Evolutionary conservation across 2,888 invertebrate genomes (phyloP).

Genomic region (Tolmerus cingulatus): DNA sequence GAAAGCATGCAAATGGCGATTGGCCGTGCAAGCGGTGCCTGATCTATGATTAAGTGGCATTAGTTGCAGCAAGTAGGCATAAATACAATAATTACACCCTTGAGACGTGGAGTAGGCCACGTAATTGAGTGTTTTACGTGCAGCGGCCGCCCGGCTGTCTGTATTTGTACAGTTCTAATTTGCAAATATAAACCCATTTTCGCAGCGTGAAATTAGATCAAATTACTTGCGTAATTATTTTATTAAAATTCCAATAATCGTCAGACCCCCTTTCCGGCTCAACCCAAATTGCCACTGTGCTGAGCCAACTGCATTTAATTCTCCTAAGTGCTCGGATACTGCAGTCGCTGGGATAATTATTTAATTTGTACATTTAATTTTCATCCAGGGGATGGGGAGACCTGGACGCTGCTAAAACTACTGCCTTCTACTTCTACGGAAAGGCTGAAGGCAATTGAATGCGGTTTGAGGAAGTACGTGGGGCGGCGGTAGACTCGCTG

Average conservation of each 20-base stretch:
- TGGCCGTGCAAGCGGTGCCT: neutral
- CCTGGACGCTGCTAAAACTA: neutral
- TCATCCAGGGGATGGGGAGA: neutral
- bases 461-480: neutral
- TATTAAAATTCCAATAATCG: conserved; percentile 39
- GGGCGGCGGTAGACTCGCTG: neutral
- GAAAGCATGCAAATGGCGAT: conserved; percentile 10
- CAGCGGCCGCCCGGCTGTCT: neutral
- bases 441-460: neutral
- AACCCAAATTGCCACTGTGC: conserved; percentile 15
- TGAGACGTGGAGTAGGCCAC: conserved; percentile 34
- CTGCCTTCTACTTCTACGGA: neutral
- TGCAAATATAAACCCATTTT: conserved; percentile 37
- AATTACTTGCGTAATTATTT: conserved; percentile 39
- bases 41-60: conserved; percentile 32
- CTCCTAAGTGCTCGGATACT: conserved; percentile 32
- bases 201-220: conserved; percentile 37
- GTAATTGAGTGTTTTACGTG: conserved; percentile 33
- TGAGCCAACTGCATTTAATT: conserved; percentile 6
- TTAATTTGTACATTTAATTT: conserved; percentile 37
- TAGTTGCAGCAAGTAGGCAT: conserved; percentile 31
- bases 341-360: conserved; percentile 14
- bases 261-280: conserved; percentile 32
- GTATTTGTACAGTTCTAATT: conserved; percentile 34
- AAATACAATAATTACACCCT: conserved; percentile 38